These are phyloP conservation scores for Hephaestus fuliginosus DNA, from an alignment of 2,797 vertebrate genomes.

Conservation along the genomic window DNA sequence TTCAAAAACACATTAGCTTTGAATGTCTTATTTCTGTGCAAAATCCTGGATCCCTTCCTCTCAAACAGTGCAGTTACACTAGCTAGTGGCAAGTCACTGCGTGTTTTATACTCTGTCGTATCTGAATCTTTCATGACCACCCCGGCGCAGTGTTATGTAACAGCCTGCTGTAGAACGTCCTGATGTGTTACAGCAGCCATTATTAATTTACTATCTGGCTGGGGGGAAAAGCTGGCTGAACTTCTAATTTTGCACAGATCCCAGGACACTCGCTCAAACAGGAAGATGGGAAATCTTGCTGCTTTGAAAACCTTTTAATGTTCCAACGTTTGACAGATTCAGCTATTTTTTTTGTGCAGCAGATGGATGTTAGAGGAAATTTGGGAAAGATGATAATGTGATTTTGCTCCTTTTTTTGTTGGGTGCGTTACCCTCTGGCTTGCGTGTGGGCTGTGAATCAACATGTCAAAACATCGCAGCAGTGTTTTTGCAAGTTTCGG, in stretches of 20 bases:
- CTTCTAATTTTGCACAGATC: constrained; percentile 49
- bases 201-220: constrained; percentile 70
- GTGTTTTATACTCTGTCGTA: constrained; percentile 18
- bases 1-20: background rate
- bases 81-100: constrained; percentile 26
- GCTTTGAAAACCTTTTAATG: constrained; percentile 36
- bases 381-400: background rate
- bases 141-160: constrained; percentile 69
- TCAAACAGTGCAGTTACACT: constrained; percentile 4
- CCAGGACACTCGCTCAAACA: constrained; percentile 16
- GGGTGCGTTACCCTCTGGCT: background rate
- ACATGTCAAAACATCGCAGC: background rate
- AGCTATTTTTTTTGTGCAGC: background rate
- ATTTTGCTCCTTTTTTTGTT: background rate
- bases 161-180: constrained; percentile 49
- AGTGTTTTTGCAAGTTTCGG: background rate
- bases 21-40: background rate
- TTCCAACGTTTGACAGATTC: constrained; percentile 20
- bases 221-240: constrained; percentile 20
- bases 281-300: background rate
- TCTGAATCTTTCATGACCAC: constrained; percentile 76
- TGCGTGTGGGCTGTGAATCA: background rate
- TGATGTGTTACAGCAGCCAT: constrained; percentile 69
- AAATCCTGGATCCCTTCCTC: background rate
- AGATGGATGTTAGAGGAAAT: background rate